phyloP scores from a whole-genome alignment of 1,140 invertebrate species.

The Zaprionus camerounensis region DNA sequence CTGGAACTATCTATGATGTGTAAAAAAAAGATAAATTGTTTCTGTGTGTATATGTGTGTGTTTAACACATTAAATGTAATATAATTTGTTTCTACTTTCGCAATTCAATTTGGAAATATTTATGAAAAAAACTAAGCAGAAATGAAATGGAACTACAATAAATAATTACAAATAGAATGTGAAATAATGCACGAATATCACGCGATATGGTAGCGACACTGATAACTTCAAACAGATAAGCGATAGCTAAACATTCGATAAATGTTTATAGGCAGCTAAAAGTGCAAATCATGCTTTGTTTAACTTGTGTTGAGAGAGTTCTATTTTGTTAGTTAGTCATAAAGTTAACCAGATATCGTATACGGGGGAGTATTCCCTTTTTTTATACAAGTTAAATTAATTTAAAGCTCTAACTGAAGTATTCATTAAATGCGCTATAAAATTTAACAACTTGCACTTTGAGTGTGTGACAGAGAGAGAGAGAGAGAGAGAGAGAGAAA shows the following conservation, averaged over 20 bases:
- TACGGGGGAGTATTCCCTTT: background rate
- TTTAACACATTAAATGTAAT: background rate
- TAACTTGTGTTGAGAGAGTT: background rate
- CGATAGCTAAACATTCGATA: background rate
- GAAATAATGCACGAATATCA: background rate
- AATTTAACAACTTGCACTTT: background rate
- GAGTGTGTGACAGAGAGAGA: background rate
- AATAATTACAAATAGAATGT: background rate
- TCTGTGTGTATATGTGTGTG: background rate
- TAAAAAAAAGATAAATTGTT: background rate
- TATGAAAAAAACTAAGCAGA: background rate
- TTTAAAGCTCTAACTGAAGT: background rate
- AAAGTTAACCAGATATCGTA: background rate
- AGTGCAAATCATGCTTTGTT: background rate
- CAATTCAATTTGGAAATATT: constrained; percentile 4
- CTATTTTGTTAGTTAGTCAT: background rate
- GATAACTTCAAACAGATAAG: background rate
- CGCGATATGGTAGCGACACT: background rate
- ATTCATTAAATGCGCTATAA: background rate
- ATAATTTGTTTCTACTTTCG: no score
- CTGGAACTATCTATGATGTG: background rate
- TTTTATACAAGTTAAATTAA: background rate
- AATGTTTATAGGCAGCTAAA: background rate
- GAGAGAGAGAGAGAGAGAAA: no score
- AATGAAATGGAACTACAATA: background rate